Conservation (phyloP, 53 echinoderm and acorn worm genomes). For the Crossaster papposus region DNA sequence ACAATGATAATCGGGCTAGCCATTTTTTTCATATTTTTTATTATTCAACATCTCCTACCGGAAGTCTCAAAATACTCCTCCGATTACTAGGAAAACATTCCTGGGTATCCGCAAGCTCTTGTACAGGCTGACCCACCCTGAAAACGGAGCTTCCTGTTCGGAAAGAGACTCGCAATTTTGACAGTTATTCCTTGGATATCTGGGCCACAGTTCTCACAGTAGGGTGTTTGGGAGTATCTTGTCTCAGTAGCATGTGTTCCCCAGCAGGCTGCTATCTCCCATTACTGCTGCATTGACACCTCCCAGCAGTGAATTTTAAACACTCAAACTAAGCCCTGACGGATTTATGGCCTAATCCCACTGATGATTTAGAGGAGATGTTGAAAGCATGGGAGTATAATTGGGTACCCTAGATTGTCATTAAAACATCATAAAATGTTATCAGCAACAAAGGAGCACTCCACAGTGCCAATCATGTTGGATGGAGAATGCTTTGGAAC, state of each 20-base stretch:
- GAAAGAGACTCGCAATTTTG: not conserved
- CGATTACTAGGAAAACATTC: slow-evolving; percentile 18
- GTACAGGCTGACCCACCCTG: not conserved
- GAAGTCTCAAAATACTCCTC: slow-evolving; percentile 3
- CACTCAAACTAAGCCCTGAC: not conserved
- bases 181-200: not conserved
- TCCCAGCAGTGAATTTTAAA: not conserved
- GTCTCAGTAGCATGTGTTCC: not conserved
- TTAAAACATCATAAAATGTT: not conserved
- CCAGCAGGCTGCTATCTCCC: not conserved
- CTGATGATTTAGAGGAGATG: not conserved
- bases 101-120: not conserved
- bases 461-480: not conserved
- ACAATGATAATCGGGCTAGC: not conserved
- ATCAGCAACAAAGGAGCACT: not conserved
- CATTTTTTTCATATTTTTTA: too few species aligned
- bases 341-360: not conserved
- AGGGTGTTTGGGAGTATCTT: not conserved
- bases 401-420: not conserved
- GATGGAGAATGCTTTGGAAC: not conserved
- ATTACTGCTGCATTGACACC: slow-evolving; percentile 13
- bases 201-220: not conserved
- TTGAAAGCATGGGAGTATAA: not conserved
- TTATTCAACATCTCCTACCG: not conserved
- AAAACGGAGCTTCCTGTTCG: not conserved